Conservation (phyloP, 1,140 invertebrate species). For the Antheraea mylitta region DNA sequence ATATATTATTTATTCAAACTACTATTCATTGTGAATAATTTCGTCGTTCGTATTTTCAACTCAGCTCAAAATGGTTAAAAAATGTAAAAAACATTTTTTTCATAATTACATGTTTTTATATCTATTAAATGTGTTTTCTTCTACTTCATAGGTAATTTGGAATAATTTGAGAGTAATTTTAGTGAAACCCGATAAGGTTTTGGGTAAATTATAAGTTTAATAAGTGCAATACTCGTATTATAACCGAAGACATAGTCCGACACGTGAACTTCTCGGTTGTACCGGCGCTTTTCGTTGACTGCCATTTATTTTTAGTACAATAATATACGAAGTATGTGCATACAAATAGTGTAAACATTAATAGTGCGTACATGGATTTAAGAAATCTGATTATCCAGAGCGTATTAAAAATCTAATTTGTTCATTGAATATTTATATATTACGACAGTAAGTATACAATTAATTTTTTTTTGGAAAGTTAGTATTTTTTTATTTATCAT, state of each 20-base stretch:
- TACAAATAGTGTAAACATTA: constrained; percentile 7
- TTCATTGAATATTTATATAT: background rate
- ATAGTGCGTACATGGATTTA: background rate
- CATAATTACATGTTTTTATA: too few species aligned
- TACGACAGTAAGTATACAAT: background rate
- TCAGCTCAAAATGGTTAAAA: too few species aligned
- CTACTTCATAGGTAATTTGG: too few species aligned
- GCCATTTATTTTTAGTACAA: too few species aligned
- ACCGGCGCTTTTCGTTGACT: constrained; percentile 8
- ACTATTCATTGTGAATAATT: too few species aligned
- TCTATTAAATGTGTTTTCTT: too few species aligned
- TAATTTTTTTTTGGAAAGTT: background rate
- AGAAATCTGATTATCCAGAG: background rate
- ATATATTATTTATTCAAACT: too few species aligned
- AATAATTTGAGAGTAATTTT: too few species aligned
- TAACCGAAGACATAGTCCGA: constrained; percentile 26
- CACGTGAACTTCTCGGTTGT: constrained; percentile 32
- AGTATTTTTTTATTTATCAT: background rate
- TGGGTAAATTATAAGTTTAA: background rate
- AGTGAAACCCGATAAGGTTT: background rate
- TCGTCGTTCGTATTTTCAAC: too few species aligned
- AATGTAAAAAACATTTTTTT: too few species aligned
- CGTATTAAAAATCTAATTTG: background rate
- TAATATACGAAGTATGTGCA: background rate
- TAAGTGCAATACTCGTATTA: background rate